These are phyloP conservation scores for Sandelia bainsii DNA, from an alignment of 2,797 vertebrate species.

Conservation along the genomic window DNA sequence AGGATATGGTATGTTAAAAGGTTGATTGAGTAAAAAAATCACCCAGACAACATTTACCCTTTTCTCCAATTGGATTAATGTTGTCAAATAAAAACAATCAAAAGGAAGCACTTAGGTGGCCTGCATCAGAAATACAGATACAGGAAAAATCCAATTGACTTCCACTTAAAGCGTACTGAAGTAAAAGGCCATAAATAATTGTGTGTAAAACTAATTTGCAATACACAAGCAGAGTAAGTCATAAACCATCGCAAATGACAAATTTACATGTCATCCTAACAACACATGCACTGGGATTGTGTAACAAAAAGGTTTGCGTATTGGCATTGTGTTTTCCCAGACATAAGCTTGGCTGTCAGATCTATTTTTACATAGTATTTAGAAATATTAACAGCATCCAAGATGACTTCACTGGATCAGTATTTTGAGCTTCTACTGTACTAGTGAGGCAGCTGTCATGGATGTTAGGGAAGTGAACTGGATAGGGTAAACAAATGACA, in stretches of 20 bases:
- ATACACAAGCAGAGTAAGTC: slow-evolving; percentile 24
- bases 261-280: slow-evolving; percentile 10
- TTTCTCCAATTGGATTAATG: not conserved
- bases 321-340: not conserved
- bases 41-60: not conserved
- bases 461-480: not conserved
- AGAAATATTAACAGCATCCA: slow-evolving; percentile 19
- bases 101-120: slow-evolving; percentile 18
- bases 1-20: too few species aligned
- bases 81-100: not conserved
- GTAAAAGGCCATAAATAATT: slow-evolving; percentile 50
- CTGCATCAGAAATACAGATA: slow-evolving; percentile 50
- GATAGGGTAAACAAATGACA: not conserved
- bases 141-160: slow-evolving; percentile 42
- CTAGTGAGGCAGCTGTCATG: not conserved
- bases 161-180: slow-evolving; percentile 43
- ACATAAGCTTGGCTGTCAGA: not conserved
- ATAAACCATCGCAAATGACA: slow-evolving; percentile 22
- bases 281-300: not conserved
- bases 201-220: slow-evolving; percentile 37
- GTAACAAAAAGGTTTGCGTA: not conserved
- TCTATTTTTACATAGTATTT: slow-evolving; percentile 45
- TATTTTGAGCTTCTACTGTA: slow-evolving; percentile 12
- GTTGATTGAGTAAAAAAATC: not conserved
- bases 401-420: slow-evolving; percentile 39